These are phyloP conservation scores for Sebastes dallii DNA, from an alignment of 2,797 vertebrate genomes.

Conservation along the genomic window DNA sequence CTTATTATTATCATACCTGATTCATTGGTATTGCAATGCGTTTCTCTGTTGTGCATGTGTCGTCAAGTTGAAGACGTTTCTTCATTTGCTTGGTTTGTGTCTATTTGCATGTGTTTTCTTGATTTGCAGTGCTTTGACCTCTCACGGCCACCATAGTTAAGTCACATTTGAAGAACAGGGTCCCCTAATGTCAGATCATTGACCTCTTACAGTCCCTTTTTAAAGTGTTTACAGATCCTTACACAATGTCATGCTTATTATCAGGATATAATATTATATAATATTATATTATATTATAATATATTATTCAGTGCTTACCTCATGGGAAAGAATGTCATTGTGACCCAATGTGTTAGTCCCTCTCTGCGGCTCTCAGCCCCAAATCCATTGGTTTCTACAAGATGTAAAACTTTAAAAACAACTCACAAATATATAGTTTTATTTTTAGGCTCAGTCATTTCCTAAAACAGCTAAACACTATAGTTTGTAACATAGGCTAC, in stretches of 20 bases:
- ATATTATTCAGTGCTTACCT: neutral
- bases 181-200: too few relatives aligned
- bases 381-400: neutral
- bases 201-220: too few relatives aligned
- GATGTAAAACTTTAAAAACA: neutral
- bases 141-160: neutral
- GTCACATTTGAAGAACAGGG: neutral
- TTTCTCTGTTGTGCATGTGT: neutral
- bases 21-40: neutral
- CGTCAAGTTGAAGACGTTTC: neutral
- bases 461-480: neutral
- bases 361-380: neutral
- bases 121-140: neutral
- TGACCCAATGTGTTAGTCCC: too few relatives aligned
- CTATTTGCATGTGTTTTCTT: neutral
- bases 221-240: too few relatives aligned
- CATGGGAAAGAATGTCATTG: neutral
- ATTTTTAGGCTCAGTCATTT: neutral
- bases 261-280: too few relatives aligned
- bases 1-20: too few relatives aligned
- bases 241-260: neutral
- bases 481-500: neutral
- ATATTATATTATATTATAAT: too few relatives aligned
- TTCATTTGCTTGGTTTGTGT: neutral
- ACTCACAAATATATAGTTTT: neutral